phyloP scores from a whole-genome alignment of 2,888 invertebrate species.

The Drosophila koepferae region DNA sequence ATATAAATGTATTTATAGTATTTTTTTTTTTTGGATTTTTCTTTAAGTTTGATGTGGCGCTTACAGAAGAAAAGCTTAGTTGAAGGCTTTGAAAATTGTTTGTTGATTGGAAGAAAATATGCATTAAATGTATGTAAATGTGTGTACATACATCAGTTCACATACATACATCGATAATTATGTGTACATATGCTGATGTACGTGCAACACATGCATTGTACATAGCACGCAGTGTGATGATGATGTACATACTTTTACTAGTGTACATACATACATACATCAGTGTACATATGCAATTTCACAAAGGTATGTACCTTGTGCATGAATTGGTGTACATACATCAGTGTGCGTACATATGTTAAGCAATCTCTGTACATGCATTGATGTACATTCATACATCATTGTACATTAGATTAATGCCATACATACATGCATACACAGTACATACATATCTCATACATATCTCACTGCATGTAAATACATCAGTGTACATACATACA shows the following conservation, averaged over 20 bases:
- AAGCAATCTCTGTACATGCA: too few species aligned
- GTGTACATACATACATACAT: not conserved
- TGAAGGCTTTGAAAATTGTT: conserved; percentile 1
- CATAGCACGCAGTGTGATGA: not conserved
- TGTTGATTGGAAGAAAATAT: not conserved
- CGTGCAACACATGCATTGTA: not conserved
- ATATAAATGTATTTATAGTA: conserved; percentile 12
- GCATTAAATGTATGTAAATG: not conserved
- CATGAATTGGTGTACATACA: too few species aligned
- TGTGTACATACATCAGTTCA: not conserved
- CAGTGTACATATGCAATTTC: not conserved
- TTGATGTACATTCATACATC: too few species aligned
- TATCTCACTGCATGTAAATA: not conserved
- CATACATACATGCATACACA: too few species aligned
- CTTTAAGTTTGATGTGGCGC: conserved; percentile 30
- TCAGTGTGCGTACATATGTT: too few species aligned
- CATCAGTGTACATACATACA: not conserved
- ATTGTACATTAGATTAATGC: too few species aligned
- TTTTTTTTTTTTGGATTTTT: not conserved
- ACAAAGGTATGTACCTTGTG: too few species aligned
- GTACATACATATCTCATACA: not conserved
- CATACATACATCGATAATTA: not conserved
- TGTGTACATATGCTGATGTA: not conserved
- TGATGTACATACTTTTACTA: not conserved
- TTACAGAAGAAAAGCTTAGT: conserved; percentile 13